These are phyloP conservation scores for Cataglyphis cursor DNA, from an alignment of 2,888 invertebrate species.

Conservation along the genomic window DNA sequence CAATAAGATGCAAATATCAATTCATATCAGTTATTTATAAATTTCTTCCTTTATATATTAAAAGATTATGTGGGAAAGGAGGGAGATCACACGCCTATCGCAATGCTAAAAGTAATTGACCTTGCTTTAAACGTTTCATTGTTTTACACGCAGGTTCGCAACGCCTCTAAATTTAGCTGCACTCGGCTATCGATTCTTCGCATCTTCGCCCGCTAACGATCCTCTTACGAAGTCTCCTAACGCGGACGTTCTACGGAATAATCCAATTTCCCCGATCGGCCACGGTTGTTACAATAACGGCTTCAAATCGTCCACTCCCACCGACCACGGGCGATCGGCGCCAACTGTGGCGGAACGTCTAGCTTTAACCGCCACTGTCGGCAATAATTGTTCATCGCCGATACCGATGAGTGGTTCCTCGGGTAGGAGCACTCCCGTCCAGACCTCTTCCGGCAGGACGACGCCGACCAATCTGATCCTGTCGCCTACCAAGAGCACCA, in stretches of 20 bases:
- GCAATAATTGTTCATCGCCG: slow-evolving; percentile 70
- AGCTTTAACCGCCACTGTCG: slow-evolving; percentile 65
- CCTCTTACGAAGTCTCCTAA: slow-evolving; percentile 73
- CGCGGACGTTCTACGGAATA: slow-evolving; percentile 75
- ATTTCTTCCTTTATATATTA: background rate
- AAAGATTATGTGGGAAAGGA: background rate
- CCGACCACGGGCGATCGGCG: slow-evolving; percentile 70
- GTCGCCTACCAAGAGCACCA: slow-evolving; percentile 91
- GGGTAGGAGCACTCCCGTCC: slow-evolving; percentile 72
- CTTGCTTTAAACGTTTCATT: background rate
- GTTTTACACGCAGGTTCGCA: slow-evolving; percentile 77
- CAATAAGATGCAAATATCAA: background rate
- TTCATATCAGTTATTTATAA: background rate
- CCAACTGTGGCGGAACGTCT: slow-evolving; percentile 81
- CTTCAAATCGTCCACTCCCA: slow-evolving; percentile 81
- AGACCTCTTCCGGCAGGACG: slow-evolving; percentile 76
- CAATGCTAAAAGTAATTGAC: background rate
- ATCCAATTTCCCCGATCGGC: slow-evolving; percentile 83
- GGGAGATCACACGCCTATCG: background rate
- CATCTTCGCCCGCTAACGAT: slow-evolving; percentile 80
- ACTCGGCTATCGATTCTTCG: slow-evolving; percentile 84
- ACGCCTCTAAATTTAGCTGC: slow-evolving; percentile 82
- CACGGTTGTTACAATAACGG: slow-evolving; percentile 70
- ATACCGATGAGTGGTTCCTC: slow-evolving; percentile 66
- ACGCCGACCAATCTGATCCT: slow-evolving; percentile 84